A percentile compares a stretch with the other conserved stretches of the same genome.
Conservation (phyloP, 2,888 invertebrate species). For the Rhyacophila evoluta region DNA sequence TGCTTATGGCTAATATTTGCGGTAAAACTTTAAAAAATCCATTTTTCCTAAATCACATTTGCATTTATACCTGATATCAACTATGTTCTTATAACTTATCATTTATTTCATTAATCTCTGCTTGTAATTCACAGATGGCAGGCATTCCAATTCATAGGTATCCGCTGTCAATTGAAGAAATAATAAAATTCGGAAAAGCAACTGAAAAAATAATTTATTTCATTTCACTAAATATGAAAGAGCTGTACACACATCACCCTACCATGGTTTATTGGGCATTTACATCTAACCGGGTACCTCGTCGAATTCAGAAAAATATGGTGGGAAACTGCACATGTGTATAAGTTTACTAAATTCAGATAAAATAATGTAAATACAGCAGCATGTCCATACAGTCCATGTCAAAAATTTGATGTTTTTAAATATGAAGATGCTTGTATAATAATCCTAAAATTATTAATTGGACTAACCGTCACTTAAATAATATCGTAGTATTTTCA, state of each 20-base stretch:
- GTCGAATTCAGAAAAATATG: constrained; percentile 37
- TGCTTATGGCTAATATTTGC: constrained; percentile 52
- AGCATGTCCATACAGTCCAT: no score
- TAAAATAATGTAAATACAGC: no score
- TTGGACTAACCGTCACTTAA: no score
- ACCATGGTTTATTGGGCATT: constrained; percentile 46
- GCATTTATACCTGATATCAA: no score
- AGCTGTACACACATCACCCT: constrained; percentile 51
- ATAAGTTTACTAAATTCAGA: no score
- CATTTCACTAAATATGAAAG: constrained; percentile 33
- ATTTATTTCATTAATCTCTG: no score
- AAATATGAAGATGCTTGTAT: no score
- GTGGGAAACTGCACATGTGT: no score
- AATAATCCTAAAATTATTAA: no score
- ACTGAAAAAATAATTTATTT: constrained; percentile 36
- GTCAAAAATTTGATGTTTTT: no score
- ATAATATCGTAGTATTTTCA: no score
- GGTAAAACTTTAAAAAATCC: constrained; percentile 31
- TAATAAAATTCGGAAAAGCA: constrained; percentile 42
- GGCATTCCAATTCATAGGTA: constrained; percentile 11
- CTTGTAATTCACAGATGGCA: constrained; percentile 41
- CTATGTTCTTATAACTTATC: no score
- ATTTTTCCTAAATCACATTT: not conserved
- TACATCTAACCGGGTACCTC: constrained; percentile 46
- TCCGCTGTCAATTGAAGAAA: constrained; percentile 34